Base-by-base conservation (phyloP, 2,888 invertebrate genomes). In the Epinotia bilunana region DNA sequence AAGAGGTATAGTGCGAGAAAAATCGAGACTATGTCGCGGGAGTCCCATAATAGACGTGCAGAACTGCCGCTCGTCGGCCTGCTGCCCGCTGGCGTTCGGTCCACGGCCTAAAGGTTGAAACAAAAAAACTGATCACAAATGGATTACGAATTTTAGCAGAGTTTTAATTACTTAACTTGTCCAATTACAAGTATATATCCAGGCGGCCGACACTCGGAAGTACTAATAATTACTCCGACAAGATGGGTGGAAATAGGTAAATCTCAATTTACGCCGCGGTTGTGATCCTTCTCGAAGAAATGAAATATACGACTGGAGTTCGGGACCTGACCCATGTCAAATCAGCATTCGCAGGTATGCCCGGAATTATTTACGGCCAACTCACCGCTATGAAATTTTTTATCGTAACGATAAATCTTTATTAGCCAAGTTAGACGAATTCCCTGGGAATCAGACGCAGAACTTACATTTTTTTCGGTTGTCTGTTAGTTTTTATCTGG, bases 341-440 rank as follows among this genome's bases (percentile, higher is more conserved):
- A 91, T 92, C 91, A 92, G 92, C 91, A 92, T 91, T 91, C 87
- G 87, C 91, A 92, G 92, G 92, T 91, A 92, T 88, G 88, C 90
- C 89, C 88, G 88, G 88, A 90, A 91, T 92, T 92, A 92, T 92
- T 91, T 92, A 91, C 90, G 91, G 87, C 86, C 87, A 86, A 87
- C 89, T 91, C 88, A 87, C 85, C 82, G 90, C 90, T 90, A 91
- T 90, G 90, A 91, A 90, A 81, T 79, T 91, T 91, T 91, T 92
- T 91, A 91, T 91, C 90, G 86, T 82, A 79, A 85, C 88, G 85
- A 91, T 91, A 92, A 91, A 91, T 91, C 91, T 91, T 90, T 91
- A 91, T 91, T 90, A 91, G 89, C 82, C 79, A 86, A 88, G 87
- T 89, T 88, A 80, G 83, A 85, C 81, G 82, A 84, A 83, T 86